Evolutionary conservation across 1,140 invertebrate genomes (phyloP), one percentile per base, ranked within the genome.

Genomic region (Helicoverpa zea): DNA sequence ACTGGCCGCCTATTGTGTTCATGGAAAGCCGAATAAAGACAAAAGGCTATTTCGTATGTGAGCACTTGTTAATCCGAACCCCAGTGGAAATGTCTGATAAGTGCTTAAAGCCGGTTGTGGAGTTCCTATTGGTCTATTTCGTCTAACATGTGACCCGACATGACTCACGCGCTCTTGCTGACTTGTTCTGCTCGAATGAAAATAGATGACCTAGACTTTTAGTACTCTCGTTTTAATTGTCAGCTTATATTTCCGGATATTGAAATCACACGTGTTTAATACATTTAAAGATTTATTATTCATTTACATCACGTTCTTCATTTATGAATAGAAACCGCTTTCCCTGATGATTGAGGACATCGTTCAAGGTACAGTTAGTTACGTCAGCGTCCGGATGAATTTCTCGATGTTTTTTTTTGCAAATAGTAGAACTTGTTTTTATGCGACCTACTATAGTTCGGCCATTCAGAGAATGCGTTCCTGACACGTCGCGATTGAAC

Each of bases 11-110:
- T 86, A 92, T 93, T 94, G 92, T 94, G 76, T 90, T 88, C 83
- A 87, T 87, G 89, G 88, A 93, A 91, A 93, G 90, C 85, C 84
- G 87, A 88, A 88, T 89, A 89, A 87, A 86, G 89, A 92, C 87
- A 90, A 89, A 91, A 91, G 86, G 84, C 43, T 64, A 64, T 54
- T 49, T 52, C 2, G 49, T 47, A 51, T 30, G 29, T 29, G 29
- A 63, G 1, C 3, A 30, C 35, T 9, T 52, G 63, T 47, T 64
- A 9, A 43, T 64, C 10, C 5, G 49, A 30, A 14, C 47, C 23
- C 68, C 68, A 70, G 13, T 47, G 35, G 9, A 72, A 72, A 52
- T 52, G 18, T n/a, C 49, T 18, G 12, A 72, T 29, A 52, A 72
- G 68, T 52, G 58, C 3, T 54, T 54, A 4, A 30, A 72, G 23